Evolutionary conservation across 2,113 vertebrate genomes (phyloP).

Genomic region (Hippocampus guttulatus): DNA sequence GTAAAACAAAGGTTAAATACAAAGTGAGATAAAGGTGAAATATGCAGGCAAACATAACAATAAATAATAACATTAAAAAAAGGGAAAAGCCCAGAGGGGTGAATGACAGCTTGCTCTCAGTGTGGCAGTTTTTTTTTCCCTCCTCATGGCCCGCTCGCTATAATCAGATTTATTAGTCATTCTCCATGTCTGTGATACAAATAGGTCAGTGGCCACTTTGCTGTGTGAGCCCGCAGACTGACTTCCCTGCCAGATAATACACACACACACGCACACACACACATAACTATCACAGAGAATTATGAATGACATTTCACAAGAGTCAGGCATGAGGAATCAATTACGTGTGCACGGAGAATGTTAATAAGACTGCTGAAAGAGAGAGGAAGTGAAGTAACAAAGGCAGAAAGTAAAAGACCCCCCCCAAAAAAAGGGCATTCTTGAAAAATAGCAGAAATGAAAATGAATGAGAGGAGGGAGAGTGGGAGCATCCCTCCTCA

Average conservation of each 20-base stretch:
- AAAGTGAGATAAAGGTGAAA: slow-evolving; percentile 8
- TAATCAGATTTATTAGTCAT: slow-evolving; percentile 65
- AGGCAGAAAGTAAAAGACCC: slow-evolving; percentile 41
- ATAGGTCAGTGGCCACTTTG: slow-evolving; percentile 66
- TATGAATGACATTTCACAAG: slow-evolving; percentile 71
- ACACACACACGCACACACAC: slow-evolving; percentile 10
- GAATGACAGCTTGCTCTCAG: slow-evolving; percentile 46
- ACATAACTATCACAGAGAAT: slow-evolving; percentile 65
- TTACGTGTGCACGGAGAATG: slow-evolving; percentile 65
- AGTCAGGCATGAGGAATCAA: slow-evolving; percentile 70
- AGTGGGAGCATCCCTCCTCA: slow-evolving; percentile 42
- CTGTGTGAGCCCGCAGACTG: slow-evolving; percentile 32
- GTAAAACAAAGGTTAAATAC: slow-evolving; percentile 37
- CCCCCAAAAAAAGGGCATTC: slow-evolving; percentile 3
- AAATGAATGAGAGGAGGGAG: slow-evolving; percentile 54
- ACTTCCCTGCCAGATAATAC: slow-evolving; percentile 26
- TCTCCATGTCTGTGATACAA: slow-evolving; percentile 63
- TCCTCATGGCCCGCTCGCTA: slow-evolving; percentile 36
- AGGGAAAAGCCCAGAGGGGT: slow-evolving; percentile 28
- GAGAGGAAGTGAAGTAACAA: slow-evolving; percentile 32
- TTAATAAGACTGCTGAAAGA: slow-evolving; percentile 57
- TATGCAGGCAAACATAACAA: background rate
- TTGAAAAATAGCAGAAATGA: slow-evolving; percentile 42
- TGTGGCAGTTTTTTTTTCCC: slow-evolving; percentile 17
- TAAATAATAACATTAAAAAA: background rate